Conservation (phyloP, 2,888 invertebrate species). For the Antheraea assamensis region DNA sequence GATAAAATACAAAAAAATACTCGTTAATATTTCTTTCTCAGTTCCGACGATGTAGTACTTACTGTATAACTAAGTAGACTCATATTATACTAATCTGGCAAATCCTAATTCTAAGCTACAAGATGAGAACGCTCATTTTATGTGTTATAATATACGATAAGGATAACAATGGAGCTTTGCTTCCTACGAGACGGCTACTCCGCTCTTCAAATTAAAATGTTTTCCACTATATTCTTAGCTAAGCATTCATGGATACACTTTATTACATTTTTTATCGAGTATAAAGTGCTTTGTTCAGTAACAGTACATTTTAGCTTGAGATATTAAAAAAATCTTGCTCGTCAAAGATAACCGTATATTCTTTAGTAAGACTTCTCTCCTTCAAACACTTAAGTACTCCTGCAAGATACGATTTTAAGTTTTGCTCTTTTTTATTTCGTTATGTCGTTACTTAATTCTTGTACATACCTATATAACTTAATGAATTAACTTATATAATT, state of each 20-base stretch:
- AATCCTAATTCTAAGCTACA: constrained; percentile 8
- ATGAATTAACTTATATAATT: no score
- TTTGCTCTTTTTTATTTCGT: no score
- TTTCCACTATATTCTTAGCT: background rate
- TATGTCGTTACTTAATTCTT: no score
- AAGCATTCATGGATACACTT: background rate
- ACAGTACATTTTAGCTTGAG: background rate
- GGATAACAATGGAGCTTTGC: constrained; percentile 4
- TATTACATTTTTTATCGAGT: background rate
- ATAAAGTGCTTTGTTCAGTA: background rate
- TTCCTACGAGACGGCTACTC: constrained; percentile 1
- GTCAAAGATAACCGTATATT: background rate
- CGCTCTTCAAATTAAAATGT: constrained; percentile 3
- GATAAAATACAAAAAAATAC: background rate
- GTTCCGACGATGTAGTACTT: background rate
- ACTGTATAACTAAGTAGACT: constrained; percentile 4
- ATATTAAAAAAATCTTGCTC: background rate
- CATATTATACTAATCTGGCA: background rate
- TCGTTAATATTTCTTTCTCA: background rate
- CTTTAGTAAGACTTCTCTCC: background rate
- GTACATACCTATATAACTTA: no score
- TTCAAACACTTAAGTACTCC: constrained; percentile 3
- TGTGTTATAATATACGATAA: constrained; percentile 7
- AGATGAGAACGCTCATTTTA: constrained; percentile 7
- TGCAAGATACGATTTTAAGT: no score